Conservation (phyloP, 2,797 vertebrate species). For the Serranus cabrilla region DNA sequence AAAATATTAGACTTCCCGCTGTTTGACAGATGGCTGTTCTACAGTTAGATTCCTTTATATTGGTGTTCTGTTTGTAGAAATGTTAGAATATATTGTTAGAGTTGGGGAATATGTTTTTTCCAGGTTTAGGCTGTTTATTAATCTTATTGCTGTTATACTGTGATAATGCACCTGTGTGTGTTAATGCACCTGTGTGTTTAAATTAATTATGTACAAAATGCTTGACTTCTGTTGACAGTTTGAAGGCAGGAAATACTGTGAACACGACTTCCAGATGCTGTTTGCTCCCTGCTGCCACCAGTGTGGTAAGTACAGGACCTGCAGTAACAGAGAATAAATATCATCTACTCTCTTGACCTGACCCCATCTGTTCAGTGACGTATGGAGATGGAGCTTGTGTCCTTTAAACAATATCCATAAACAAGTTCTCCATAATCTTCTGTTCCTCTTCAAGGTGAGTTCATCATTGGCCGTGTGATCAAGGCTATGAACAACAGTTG, state of each 20-base stretch:
- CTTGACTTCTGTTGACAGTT: slow-evolving; percentile 83
- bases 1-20: background rate
- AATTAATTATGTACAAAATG: background rate
- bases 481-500: slow-evolving; percentile 99
- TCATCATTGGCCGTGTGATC: slow-evolving; percentile 98
- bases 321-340: background rate
- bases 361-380: background rate
- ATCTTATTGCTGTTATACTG: background rate
- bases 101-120: background rate
- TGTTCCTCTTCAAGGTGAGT: slow-evolving; percentile 88
- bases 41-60: background rate
- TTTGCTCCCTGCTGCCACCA: slow-evolving; percentile 99
- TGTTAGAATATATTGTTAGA: background rate
- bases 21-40: background rate
- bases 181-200: background rate
- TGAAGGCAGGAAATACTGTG: slow-evolving; percentile 99
- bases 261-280: slow-evolving; percentile 99
- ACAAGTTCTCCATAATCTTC: background rate
- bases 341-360: background rate
- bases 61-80: background rate
- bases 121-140: background rate
- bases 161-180: background rate
- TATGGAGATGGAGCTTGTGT: background rate
- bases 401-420: background rate
- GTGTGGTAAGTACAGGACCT: slow-evolving; percentile 91